These are phyloP conservation scores for Yponomeuta cagnagella DNA, from an alignment of 2,888 invertebrate species.

Conservation along the genomic window DNA sequence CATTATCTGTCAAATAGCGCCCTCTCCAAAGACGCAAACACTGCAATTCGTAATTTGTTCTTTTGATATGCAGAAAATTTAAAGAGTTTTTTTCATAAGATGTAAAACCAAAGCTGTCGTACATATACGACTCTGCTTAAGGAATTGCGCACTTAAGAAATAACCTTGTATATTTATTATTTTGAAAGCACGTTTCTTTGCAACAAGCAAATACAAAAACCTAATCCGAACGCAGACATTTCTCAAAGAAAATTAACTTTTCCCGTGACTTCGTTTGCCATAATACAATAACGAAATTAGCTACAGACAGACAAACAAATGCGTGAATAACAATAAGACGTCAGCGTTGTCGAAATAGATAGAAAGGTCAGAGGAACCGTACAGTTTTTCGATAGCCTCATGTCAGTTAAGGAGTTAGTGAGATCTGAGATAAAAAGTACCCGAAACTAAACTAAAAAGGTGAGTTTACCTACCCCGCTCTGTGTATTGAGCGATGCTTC, in stretches of 20 bases:
- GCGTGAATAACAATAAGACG: not conserved
- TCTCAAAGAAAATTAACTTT: not conserved
- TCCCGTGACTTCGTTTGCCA: not conserved
- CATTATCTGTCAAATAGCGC: too few species aligned
- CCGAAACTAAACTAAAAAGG: not conserved
- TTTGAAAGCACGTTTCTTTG: too few species aligned
- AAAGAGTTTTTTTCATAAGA: too few species aligned
- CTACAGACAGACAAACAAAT: conserved; percentile 1
- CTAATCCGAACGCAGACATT: not conserved
- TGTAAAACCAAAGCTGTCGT: too few species aligned
- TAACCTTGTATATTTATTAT: too few species aligned
- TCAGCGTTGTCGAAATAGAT: not conserved
- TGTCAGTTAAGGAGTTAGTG: too few species aligned
- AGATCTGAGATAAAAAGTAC: too few species aligned
- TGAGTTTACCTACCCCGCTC: not conserved
- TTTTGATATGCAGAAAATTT: too few species aligned
- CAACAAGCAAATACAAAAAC: not conserved
- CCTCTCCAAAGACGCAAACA: too few species aligned
- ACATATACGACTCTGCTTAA: too few species aligned
- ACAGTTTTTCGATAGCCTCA: not conserved
- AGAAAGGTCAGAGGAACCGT: not conserved
- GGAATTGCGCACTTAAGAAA: too few species aligned
- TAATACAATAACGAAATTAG: not conserved
- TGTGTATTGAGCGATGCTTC: not conserved
- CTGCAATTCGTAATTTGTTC: too few species aligned